Conservation (phyloP, 2,888 invertebrate genomes). For the Papilio gigon region DNA sequence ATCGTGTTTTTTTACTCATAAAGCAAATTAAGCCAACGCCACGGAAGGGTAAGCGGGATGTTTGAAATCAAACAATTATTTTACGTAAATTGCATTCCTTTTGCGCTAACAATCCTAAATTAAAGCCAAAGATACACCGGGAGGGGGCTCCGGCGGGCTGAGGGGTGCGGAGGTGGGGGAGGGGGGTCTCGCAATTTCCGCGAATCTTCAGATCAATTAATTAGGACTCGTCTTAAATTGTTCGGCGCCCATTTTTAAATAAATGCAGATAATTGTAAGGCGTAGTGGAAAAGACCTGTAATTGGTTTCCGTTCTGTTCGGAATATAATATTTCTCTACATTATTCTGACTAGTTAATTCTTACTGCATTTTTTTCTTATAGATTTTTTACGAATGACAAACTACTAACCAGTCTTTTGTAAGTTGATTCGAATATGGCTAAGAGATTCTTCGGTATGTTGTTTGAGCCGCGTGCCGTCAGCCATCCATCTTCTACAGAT, state of each 20-base stretch:
- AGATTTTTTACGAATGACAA: neutral
- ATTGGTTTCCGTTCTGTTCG: conserved; percentile 4
- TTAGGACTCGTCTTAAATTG: conserved; percentile 74
- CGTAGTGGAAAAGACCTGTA: conserved; percentile 6
- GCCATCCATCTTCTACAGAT: conserved; percentile 40
- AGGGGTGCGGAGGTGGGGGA: conserved; percentile 43
- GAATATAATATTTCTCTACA: no score
- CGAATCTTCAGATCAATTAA: conserved; percentile 80
- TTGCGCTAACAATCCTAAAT: conserved; percentile 80
- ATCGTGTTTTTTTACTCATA: conserved; percentile 51
- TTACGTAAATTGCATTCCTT: conserved; percentile 81
- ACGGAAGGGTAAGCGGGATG: conserved; percentile 61
- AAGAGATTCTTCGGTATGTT: conserved; percentile 26
- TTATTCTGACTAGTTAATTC: no score
- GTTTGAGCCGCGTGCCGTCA: conserved; percentile 22
- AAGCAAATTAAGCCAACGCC: conserved; percentile 62
- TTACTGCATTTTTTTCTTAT: neutral
- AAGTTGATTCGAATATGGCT: conserved; percentile 15
- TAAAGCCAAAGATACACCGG: conserved; percentile 78
- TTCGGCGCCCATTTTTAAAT: conserved; percentile 65
- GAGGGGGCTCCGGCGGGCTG: conserved; percentile 44
- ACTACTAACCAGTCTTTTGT: neutral
- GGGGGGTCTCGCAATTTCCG: conserved; percentile 67
- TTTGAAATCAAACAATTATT: conserved; percentile 81
- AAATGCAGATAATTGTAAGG: conserved; percentile 44